Evolutionary conservation across 2,888 invertebrate species (phyloP), one percentile per base, ranked within the genome.

Genomic region (Heliothis peltigera): DNA sequence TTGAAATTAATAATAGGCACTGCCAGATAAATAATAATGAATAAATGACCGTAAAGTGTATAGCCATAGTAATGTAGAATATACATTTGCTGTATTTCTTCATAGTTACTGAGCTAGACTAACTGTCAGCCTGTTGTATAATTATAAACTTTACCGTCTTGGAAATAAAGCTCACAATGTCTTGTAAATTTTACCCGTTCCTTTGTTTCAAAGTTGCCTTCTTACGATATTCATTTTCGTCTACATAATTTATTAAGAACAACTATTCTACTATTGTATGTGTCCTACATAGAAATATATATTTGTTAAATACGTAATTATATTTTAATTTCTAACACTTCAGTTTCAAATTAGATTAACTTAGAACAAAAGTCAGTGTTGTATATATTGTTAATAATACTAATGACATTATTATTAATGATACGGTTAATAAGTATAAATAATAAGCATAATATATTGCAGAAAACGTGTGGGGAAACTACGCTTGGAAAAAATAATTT

Each of bases 401-500:
- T 81, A 74, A 76, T 79, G 75, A 81, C 73, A 80, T 73, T 76
- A 66, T 77, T 66, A 79, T 69, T 81, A 64, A 53, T 72, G 81
- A 76, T 77, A 75, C 70, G 79, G 83, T 65, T 66, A 47, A 64
- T 72, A 63, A 64, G 56, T 76, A 73, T 61, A 64, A 73, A 70
- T 78, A 74, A 75, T 85, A 86, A 80, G 81, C 84, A 71, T 35
- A 84, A 82, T 80, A 83, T 85, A 89, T 87, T 80, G 88, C 92
- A 90, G 88, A 88, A 86, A 93, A 90, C 90, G 93, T 93, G 92
- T 94, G 94, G 94, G 94, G 94, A 95, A 95, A 95, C 94, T 95
- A 95, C 94, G 94, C 94, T 95, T 95, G 91, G 91, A 91, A 89
- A 91, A 86, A 89, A 90, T 91, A 88, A 90, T 89, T 93, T 92